Evolutionary conservation across 2,888 invertebrate genomes (phyloP).

Genomic region (Vannuccia rotundouncinata): DNA sequence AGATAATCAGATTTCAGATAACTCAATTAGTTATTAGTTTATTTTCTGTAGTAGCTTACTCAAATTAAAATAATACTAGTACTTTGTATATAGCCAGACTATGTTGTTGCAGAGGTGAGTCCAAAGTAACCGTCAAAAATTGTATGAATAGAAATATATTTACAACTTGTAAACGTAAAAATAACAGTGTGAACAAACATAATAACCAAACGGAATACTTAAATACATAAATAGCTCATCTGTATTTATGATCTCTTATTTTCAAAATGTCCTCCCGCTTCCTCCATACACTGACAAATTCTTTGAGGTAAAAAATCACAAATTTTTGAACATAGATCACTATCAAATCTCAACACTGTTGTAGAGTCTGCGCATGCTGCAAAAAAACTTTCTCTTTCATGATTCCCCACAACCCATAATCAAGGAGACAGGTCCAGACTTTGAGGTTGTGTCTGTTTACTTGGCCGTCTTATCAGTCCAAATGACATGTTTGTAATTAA

Average conservation of each 20-base stretch:
- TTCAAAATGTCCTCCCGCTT: neutral
- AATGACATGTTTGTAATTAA: conserved; percentile 27
- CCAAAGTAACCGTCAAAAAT: conserved; percentile 28
- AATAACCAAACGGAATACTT: too few species aligned
- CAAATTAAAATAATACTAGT: too few species aligned
- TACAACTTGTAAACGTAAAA: neutral
- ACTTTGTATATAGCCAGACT: too few species aligned
- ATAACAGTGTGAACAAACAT: neutral
- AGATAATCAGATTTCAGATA: too few species aligned
- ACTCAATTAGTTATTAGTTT: too few species aligned
- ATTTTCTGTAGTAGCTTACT: too few species aligned
- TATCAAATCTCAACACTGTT: neutral
- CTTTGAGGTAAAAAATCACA: conserved; percentile 25
- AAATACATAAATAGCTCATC: neutral
- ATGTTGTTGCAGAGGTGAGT: too few species aligned
- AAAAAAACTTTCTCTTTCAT: conserved; percentile 8
- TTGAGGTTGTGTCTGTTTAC: conserved; percentile 32
- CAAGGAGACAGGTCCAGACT: conserved; percentile 27
- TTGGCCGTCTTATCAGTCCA: conserved; percentile 33
- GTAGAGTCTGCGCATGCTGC: too few species aligned
- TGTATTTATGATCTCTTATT: conserved; percentile 4
- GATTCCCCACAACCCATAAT: conserved; percentile 13
- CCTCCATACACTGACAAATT: neutral
- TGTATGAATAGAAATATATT: neutral
- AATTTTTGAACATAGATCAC: conserved; percentile 27